A percentile compares a stretch with the other conserved stretches of the same genome.
phyloP scores from a whole-genome alignment of 2,113 vertebrate species.

The Cyanoderma ruficeps region DNA sequence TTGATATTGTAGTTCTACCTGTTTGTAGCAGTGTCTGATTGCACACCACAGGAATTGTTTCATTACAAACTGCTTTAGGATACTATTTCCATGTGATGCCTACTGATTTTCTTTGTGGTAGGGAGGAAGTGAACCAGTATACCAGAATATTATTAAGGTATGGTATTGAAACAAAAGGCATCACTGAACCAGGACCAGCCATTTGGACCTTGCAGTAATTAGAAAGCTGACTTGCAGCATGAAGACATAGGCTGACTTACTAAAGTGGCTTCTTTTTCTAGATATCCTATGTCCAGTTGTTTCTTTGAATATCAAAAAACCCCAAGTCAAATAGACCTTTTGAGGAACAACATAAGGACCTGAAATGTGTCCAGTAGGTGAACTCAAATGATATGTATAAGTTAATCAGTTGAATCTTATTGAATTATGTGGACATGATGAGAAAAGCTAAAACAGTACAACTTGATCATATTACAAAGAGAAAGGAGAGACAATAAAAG shows the following conservation, averaged over 20 bases:
- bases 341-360: neutral
- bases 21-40: neutral
- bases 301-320: neutral
- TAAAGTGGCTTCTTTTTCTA: neutral
- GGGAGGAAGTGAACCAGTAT: neutral
- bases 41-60: neutral
- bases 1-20: neutral
- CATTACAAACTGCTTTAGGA: neutral
- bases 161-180: neutral
- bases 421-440: neutral
- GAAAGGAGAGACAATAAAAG: neutral
- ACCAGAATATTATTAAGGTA: neutral
- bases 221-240: neutral
- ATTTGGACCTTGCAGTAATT: neutral
- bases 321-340: neutral
- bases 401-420: neutral
- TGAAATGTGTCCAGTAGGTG: neutral
- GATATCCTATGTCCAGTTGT: neutral
- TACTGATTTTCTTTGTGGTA: neutral
- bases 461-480: neutral
- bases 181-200: neutral
- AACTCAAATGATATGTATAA: neutral
- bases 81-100: neutral
- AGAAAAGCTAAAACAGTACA: neutral
- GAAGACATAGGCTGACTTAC: neutral